A percentile compares a stretch with the other conserved stretches of the same genome.
phyloP scores from a whole-genome alignment of 2,888 invertebrate genomes.

The Nomada goodeniana region DNA sequence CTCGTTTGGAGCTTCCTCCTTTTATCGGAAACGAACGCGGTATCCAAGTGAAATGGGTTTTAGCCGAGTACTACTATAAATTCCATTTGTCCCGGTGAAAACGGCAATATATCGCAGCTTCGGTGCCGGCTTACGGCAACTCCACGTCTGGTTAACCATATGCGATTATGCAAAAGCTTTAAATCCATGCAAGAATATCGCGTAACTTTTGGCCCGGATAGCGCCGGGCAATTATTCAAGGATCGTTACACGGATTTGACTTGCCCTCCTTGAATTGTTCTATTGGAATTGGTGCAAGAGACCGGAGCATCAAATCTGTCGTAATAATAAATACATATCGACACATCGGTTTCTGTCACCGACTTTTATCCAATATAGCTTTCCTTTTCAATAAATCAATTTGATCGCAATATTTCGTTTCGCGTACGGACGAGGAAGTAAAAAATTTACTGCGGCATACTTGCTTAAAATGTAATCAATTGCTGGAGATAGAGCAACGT shows the following conservation, averaged over 20 bases:
- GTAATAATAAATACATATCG: too few species aligned
- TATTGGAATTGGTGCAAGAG: not conserved
- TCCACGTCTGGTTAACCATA: constrained; percentile 43
- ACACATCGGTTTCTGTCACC: too few species aligned
- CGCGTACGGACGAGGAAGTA: too few species aligned
- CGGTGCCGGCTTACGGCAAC: constrained; percentile 34
- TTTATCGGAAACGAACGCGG: constrained; percentile 67
- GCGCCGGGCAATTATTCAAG: constrained; percentile 1
- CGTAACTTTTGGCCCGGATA: not conserved
- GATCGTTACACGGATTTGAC: not conserved
- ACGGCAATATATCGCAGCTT: constrained; percentile 58
- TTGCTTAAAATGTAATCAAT: too few species aligned
- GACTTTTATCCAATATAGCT: too few species aligned
- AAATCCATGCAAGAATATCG: constrained; percentile 23
- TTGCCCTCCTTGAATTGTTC: not conserved
- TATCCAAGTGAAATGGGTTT: constrained; percentile 71
- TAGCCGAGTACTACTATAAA: constrained; percentile 72
- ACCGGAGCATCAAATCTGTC: too few species aligned
- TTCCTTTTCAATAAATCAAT: too few species aligned
- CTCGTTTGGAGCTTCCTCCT: constrained; percentile 68
- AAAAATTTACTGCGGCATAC: too few species aligned
- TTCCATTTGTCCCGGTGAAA: constrained; percentile 73
- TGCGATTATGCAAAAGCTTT: constrained; percentile 48
- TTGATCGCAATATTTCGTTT: too few species aligned
- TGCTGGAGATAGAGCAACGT: too few species aligned